phyloP scores from a whole-genome alignment of 1,140 invertebrate genomes.

The Akabosia matsudoensis region DNA sequence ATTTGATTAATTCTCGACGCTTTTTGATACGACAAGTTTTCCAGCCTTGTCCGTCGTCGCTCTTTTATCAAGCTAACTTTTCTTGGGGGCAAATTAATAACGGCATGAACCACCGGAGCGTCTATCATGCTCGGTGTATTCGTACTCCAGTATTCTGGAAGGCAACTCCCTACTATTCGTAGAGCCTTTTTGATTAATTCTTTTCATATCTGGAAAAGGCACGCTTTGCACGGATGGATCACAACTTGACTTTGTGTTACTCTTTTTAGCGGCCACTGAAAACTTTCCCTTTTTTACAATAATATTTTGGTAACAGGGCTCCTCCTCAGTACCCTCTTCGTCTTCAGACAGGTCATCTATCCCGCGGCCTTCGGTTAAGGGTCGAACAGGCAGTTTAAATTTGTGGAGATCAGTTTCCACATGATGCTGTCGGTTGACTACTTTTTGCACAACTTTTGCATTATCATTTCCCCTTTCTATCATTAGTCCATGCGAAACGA shows the following conservation, averaged over 20 bases:
- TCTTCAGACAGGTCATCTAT: constrained; percentile 15
- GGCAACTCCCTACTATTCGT: constrained; percentile 32
- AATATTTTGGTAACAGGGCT: constrained; percentile 30
- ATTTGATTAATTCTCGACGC: constrained; percentile 37
- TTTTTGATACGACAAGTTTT: constrained; percentile 38
- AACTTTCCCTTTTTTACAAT: neutral
- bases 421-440: neutral
- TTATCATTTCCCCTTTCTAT: constrained; percentile 19
- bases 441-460: neutral
- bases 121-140: neutral
- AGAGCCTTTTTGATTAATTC: neutral
- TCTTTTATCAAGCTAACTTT: constrained; percentile 28
- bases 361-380: constrained; percentile 20
- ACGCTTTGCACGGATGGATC: constrained; percentile 28
- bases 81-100: constrained; percentile 39
- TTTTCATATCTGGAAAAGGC: neutral
- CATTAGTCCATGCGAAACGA: constrained; percentile 9
- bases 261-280: neutral
- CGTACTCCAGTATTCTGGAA: constrained; percentile 32
- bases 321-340: constrained; percentile 5
- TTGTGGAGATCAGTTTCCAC: neutral
- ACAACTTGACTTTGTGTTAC: constrained; percentile 9
- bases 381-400: constrained; percentile 14
- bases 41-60: constrained; percentile 17
- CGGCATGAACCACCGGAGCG: constrained; percentile 34